phyloP scores from a whole-genome alignment of 2,797 vertebrate species.

The Spheniscus humboldti region DNA sequence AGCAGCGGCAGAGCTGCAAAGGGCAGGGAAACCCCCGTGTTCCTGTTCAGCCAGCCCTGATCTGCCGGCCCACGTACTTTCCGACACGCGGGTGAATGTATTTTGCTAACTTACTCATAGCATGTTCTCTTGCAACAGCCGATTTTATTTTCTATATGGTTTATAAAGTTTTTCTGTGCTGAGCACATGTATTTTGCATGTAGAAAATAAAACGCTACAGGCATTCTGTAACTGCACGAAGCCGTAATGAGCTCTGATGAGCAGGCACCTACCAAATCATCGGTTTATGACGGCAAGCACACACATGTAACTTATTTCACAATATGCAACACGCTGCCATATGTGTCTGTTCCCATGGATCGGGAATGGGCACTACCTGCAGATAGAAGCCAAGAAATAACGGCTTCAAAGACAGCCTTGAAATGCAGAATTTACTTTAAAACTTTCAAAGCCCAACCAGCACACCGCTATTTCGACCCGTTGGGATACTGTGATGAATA shows the following conservation, averaged over 20 bases:
- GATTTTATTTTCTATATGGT: background rate
- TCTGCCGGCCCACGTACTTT: background rate
- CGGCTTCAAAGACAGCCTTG: background rate
- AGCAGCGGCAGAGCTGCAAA: background rate
- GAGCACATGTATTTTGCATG: background rate
- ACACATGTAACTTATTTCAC: background rate
- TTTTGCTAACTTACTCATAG: background rate
- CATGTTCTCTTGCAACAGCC: background rate
- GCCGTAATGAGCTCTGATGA: background rate
- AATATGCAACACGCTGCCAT: background rate
- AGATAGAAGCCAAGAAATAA: background rate
- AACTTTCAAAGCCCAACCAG: background rate
- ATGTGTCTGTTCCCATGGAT: background rate
- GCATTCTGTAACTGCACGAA: background rate
- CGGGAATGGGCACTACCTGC: background rate
- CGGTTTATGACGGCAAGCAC: background rate
- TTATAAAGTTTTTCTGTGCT: background rate
- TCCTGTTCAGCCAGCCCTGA: background rate
- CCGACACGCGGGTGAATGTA: fast-evolving
- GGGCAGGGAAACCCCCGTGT: fast-evolving
- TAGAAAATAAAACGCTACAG: background rate
- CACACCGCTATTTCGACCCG: background rate
- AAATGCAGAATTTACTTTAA: background rate
- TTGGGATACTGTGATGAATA: background rate
- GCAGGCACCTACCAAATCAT: background rate